Evolutionary conservation across 2,113 vertebrate species (phyloP).

Genomic region (Polypterus senegalus): DNA sequence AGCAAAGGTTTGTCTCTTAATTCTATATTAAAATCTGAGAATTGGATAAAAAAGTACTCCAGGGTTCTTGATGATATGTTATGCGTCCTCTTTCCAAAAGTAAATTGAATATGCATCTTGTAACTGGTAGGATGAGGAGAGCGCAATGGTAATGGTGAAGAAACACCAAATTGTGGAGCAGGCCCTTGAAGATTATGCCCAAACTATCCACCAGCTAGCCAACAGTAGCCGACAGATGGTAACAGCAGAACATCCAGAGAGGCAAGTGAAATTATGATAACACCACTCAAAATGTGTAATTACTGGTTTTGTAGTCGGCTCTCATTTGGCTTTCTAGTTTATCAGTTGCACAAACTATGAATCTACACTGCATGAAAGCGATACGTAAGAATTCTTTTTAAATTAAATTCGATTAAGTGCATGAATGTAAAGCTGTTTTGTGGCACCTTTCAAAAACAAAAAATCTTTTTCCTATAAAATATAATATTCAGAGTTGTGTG

Average conservation of each 20-base stretch:
- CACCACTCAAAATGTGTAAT: too few relatives aligned
- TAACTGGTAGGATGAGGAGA: slow-evolving; percentile 67
- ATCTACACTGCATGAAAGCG: too few relatives aligned
- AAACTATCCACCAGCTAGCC: slow-evolving; percentile 73
- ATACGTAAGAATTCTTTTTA: too few relatives aligned
- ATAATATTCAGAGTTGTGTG: too few relatives aligned
- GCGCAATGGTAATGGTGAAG: slow-evolving; percentile 80
- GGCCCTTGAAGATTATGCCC: slow-evolving; percentile 75
- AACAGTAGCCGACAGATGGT: slow-evolving; percentile 78
- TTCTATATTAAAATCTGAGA: background rate
- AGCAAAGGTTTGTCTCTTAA: slow-evolving; percentile 58
- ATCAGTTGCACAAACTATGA: too few relatives aligned
- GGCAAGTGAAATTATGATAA: slow-evolving; percentile 35
- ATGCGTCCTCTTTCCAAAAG: background rate
- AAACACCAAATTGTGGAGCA: slow-evolving; percentile 78
- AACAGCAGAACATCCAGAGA: slow-evolving; percentile 73
- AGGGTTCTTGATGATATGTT: background rate
- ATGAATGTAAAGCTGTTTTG: too few relatives aligned
- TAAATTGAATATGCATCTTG: background rate
- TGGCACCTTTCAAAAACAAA: too few relatives aligned
- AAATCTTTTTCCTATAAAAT: too few relatives aligned
- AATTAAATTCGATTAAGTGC: too few relatives aligned
- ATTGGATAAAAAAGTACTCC: background rate
- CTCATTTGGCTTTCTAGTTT: too few relatives aligned
- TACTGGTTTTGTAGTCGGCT: too few relatives aligned